Conservation (phyloP, 2,888 invertebrate species). For the Dysmachus trigonus region DNA sequence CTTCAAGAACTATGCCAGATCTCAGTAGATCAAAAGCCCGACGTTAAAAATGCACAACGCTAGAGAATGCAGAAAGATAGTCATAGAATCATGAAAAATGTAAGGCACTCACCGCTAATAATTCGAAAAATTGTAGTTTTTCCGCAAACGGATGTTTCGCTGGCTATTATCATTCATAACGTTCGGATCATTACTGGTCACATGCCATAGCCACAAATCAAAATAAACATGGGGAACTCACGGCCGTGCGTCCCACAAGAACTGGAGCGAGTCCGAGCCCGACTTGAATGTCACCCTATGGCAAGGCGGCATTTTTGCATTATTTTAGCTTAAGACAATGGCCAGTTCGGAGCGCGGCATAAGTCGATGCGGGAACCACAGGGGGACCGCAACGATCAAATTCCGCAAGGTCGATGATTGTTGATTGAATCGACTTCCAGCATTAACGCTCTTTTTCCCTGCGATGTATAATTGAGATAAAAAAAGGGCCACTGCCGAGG, state of each 20-base stretch:
- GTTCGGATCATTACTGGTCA: conserved; percentile 27
- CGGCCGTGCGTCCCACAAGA: neutral
- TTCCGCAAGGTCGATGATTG: conserved; percentile 54
- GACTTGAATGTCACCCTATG: conserved; percentile 44
- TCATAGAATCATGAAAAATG: neutral
- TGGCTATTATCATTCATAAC: conserved; percentile 31
- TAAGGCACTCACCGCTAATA: neutral
- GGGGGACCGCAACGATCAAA: conserved; percentile 49
- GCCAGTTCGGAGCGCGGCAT: conserved; percentile 36
- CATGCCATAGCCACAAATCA: conserved; percentile 4
- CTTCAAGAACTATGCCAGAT: neutral
- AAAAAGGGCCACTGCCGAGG: conserved; percentile 51
- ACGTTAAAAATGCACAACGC: neutral
- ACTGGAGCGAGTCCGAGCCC: conserved; percentile 11
- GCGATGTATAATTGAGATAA: conserved; percentile 54
- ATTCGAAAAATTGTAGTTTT: neutral
- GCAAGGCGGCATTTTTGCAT: conserved; percentile 55
- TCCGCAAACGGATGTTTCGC: conserved; percentile 5
- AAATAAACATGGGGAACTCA: neutral
- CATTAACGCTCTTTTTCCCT: conserved; percentile 49
- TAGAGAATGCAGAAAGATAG: neutral
- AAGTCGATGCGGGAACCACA: neutral
- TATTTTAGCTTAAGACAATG: conserved; percentile 52
- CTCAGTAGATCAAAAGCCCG: neutral
- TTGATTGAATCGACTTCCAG: conserved; percentile 49